phyloP scores from a whole-genome alignment of 64 coral and sea anemone genomes.

The Montipora cactus region DNA sequence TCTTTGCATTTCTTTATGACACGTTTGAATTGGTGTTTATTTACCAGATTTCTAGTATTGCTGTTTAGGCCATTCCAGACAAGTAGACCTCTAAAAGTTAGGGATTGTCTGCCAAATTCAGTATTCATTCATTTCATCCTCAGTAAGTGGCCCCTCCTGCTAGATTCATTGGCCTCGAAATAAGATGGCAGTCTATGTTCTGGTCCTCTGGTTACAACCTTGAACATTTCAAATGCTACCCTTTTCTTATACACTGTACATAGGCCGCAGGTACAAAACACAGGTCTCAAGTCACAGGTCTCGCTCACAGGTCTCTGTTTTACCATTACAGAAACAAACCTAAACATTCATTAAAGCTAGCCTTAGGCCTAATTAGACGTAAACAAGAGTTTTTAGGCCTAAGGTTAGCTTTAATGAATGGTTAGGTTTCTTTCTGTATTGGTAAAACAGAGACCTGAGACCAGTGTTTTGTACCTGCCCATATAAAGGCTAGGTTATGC shows the following conservation, averaged over 20 bases:
- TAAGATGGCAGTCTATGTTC: not conserved
- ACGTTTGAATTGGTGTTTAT: not conserved
- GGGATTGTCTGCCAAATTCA: not conserved
- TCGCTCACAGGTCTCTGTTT: no score
- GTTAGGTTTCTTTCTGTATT: no score
- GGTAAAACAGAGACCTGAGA: no score
- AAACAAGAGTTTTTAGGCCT: no score
- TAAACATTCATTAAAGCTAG: no score
- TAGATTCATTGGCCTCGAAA: not conserved
- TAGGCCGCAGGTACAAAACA: not conserved
- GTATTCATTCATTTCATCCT: not conserved
- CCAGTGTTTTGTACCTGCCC: no score
- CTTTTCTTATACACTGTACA: not conserved
- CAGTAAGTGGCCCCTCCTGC: not conserved
- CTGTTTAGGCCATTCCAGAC: not conserved
- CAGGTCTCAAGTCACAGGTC: no score
- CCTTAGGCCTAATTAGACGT: no score
- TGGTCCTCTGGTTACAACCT: not conserved
- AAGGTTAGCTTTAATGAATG: no score
- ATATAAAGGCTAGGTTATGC: not conserved
- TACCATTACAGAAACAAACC: no score
- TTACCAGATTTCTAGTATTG: not conserved
- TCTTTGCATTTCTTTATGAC: not conserved
- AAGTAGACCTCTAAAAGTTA: not conserved
- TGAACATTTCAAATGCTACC: conserved; percentile 1